Percentiles rank a stretch among this genome's conserved stretches.
phyloP scores from a whole-genome alignment of 2,888 invertebrate species.

The Diaperis boleti region DNA sequence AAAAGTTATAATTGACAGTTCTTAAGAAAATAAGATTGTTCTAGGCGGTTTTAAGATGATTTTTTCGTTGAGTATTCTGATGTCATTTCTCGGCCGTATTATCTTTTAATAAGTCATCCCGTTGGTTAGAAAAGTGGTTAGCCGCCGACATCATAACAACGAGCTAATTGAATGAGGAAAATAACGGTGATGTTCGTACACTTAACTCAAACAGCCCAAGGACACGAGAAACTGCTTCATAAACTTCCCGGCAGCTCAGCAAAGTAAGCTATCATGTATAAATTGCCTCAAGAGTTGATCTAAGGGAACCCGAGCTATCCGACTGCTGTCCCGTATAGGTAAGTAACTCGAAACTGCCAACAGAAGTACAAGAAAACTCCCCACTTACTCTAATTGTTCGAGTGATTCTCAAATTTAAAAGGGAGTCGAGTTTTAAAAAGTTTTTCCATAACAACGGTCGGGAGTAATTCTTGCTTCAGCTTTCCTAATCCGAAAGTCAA shows the following conservation, averaged over 20 bases:
- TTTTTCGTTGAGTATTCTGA: not conserved
- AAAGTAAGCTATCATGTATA: conserved; percentile 37
- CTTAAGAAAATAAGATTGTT: too few relatives aligned
- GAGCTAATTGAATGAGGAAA: conserved; percentile 36
- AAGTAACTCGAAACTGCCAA: conserved; percentile 5
- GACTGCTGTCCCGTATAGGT: conserved; percentile 8
- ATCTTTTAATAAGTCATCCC: conserved; percentile 22
- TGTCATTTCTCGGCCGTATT: conserved; percentile 12
- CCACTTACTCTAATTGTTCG: conserved; percentile 9
- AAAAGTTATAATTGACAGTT: too few relatives aligned
- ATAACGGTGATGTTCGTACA: conserved; percentile 33
- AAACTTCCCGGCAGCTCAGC: conserved; percentile 31
- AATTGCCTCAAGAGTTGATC: conserved; percentile 36
- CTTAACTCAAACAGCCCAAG: conserved; percentile 35
- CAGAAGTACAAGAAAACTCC: conserved; percentile 4
- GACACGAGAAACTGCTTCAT: conserved; percentile 36
- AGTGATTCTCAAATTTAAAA: conserved; percentile 8
- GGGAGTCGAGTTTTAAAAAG: conserved; percentile 1
- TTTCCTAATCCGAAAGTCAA: conserved; percentile 7
- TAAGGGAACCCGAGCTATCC: conserved; percentile 9
- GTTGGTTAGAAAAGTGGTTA: conserved; percentile 11
- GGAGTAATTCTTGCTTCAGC: conserved; percentile 4
- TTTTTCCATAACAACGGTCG: not conserved
- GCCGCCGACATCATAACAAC: conserved; percentile 20
- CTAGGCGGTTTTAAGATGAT: too few relatives aligned